Evolutionary conservation across 2,113 vertebrate genomes (phyloP).

Genomic region (Bolborhynchus lineola): DNA sequence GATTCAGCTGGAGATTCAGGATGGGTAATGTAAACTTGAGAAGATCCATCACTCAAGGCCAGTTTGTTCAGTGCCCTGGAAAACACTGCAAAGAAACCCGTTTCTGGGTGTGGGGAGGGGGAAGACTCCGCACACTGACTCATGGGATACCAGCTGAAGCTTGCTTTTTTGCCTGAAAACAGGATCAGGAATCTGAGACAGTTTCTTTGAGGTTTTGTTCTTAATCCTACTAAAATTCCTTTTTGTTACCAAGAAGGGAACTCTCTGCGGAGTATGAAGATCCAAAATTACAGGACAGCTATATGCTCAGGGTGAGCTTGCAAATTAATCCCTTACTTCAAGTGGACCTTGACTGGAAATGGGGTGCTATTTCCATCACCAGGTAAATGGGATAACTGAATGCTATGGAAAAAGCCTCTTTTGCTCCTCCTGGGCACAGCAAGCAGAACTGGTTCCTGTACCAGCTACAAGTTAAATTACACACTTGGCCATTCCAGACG

Average conservation of each 20-base stretch:
- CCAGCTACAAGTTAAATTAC: slow-evolving; percentile 26
- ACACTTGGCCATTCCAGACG: neutral
- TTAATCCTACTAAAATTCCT: neutral
- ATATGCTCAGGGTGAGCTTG: neutral
- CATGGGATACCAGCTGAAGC: neutral
- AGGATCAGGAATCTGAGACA: neutral
- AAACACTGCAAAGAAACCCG: neutral
- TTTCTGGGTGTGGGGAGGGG: neutral
- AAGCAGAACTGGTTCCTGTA: neutral
- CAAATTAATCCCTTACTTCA: neutral
- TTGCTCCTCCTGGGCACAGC: neutral
- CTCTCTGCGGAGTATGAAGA: neutral
- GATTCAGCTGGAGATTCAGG: neutral
- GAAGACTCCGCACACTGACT: neutral
- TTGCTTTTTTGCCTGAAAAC: neutral
- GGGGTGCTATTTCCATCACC: neutral
- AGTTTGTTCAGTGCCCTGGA: neutral
- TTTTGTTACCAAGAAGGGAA: neutral
- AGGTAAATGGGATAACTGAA: neutral
- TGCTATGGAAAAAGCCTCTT: neutral
- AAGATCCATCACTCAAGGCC: neutral
- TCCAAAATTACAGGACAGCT: neutral
- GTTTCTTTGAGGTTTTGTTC: neutral
- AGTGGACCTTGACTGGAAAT: neutral
- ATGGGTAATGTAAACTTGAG: neutral